Evolutionary conservation across 2,888 invertebrate genomes (phyloP).

Genomic region (Cryptocephalus moraei): DNA sequence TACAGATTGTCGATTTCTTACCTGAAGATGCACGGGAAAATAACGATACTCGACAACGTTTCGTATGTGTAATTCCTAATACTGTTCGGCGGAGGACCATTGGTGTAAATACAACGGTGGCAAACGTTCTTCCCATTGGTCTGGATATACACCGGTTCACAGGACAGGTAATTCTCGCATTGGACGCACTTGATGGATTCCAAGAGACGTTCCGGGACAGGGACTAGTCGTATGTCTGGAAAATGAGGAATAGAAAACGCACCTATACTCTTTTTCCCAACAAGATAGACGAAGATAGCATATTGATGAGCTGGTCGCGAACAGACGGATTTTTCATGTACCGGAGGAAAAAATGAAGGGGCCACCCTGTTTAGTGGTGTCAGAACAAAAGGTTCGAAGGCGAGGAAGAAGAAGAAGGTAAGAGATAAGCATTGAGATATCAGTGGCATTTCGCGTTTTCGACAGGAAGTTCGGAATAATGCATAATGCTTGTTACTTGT

Average conservation of each 20-base stretch:
- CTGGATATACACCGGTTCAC: slow-evolving; percentile 27
- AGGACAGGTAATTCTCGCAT: slow-evolving; percentile 31
- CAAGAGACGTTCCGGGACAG: slow-evolving; percentile 25
- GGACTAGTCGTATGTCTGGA: slow-evolving; percentile 24
- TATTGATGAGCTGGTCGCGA: no score
- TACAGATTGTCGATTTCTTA: slow-evolving; percentile 2
- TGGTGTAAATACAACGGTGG: slow-evolving; percentile 27
- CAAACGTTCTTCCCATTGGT: slow-evolving; percentile 29
- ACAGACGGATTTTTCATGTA: no score
- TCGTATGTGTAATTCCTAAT: slow-evolving; percentile 28
- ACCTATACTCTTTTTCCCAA: no score
- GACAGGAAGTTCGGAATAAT: no score
- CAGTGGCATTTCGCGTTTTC: no score
- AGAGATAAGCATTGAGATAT: no score
- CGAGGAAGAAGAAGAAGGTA: no score
- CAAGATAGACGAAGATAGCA: no score
- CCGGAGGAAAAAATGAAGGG: no score
- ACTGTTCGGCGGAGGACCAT: slow-evolving; percentile 21
- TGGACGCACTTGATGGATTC: slow-evolving; percentile 26
- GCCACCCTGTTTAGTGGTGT: no score
- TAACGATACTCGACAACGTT: slow-evolving; percentile 23
- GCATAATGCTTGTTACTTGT: no score
- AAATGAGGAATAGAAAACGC: slow-evolving; percentile 4
- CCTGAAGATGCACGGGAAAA: slow-evolving; percentile 29
- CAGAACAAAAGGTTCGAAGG: no score